Percentiles rank a stretch among this genome's conserved stretches.
Conservation (phyloP, 2,113 vertebrate species). For the Sprattus sprattus region DNA sequence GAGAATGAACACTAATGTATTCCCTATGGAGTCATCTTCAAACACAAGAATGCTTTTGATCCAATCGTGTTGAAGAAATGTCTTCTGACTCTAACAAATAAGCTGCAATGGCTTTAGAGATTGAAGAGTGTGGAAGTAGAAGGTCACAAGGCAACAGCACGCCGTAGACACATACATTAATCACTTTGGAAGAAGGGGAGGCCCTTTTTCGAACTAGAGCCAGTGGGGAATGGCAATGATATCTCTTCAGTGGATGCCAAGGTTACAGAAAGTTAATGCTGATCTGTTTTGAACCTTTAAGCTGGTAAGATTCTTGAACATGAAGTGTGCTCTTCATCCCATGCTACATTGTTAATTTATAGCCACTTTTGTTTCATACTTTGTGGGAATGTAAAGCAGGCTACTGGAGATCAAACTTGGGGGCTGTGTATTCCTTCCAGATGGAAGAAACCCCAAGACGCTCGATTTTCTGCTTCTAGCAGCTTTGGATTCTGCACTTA, state of each 20-base stretch:
- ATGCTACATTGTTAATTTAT: not conserved
- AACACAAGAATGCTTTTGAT: not conserved
- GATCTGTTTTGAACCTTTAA: not conserved
- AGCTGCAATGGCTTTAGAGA: not conserved
- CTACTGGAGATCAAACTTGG: not conserved
- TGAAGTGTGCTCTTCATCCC: not conserved
- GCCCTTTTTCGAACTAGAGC: not conserved
- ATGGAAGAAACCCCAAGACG: too few relatives aligned
- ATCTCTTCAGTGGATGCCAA: too few relatives aligned
- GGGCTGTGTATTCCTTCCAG: too few relatives aligned
- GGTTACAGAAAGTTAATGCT: not conserved
- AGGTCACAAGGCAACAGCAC: not conserved
- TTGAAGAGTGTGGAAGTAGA: not conserved
- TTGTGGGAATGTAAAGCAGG: not conserved
- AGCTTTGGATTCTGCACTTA: not conserved
- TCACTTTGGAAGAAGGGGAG: not conserved
- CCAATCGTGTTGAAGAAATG: not conserved
- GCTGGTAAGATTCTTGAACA: not conserved
- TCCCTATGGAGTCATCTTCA: not conserved
- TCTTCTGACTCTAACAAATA: not conserved
- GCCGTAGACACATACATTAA: too few relatives aligned
- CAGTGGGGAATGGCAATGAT: not conserved
- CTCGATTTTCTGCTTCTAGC: too few relatives aligned
- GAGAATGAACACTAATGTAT: not conserved
- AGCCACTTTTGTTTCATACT: not conserved